Conservation (phyloP, 2,888 invertebrate species). For the Coremacera marginata region DNA sequence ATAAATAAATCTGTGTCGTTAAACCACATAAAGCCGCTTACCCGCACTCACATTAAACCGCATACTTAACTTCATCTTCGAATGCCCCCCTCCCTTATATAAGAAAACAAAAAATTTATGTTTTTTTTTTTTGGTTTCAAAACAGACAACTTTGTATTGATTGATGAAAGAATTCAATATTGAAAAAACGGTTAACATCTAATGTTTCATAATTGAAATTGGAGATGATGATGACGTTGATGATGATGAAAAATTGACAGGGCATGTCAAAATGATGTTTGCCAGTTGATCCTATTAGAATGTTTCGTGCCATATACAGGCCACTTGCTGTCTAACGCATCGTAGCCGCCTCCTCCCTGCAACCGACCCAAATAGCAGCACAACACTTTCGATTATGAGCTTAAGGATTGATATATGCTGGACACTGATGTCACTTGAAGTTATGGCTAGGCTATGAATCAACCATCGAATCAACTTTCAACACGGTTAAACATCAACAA, state of each 20-base stretch:
- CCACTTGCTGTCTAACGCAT: neutral
- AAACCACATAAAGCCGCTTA: too few species aligned
- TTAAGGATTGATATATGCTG: neutral
- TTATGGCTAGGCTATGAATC: neutral
- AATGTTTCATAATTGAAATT: conserved; percentile 36
- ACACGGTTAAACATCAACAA: neutral
- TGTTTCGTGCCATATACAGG: neutral
- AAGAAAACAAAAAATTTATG: too few species aligned
- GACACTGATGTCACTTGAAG: conserved; percentile 9
- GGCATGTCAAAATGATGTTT: conserved; percentile 14
- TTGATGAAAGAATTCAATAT: too few species aligned
- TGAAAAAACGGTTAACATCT: conserved; percentile 15
- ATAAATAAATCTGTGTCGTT: too few species aligned
- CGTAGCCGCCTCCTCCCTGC: neutral
- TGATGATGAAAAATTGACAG: conserved; percentile 31
- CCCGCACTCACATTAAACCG: too few species aligned
- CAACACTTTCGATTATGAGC: conserved; percentile 17
- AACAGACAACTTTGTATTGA: too few species aligned
- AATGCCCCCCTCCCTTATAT: too few species aligned
- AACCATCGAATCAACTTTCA: neutral
- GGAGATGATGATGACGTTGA: conserved; percentile 17
- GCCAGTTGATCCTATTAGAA: conserved; percentile 32
- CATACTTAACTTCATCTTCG: too few species aligned
- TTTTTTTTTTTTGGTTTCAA: too few species aligned
- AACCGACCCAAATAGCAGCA: neutral